Evolutionary conservation across 2,113 vertebrate species (phyloP).

Genomic region (Amblyornis subalaris): DNA sequence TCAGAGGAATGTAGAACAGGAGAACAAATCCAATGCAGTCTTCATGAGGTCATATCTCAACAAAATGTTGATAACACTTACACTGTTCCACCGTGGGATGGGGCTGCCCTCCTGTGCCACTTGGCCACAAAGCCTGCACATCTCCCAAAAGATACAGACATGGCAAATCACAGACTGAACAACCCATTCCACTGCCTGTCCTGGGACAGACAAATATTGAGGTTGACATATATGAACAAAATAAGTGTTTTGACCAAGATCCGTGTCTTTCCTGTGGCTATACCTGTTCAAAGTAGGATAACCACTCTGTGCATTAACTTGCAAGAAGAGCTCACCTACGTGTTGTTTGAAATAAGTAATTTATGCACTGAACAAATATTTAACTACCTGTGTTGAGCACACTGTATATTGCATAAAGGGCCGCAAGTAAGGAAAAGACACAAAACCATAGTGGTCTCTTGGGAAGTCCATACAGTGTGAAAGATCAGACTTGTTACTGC

Average conservation of each 20-base stretch:
- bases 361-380: background rate
- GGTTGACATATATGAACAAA: background rate
- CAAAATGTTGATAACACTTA: background rate
- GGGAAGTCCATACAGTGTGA: fast-evolving
- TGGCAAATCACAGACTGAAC: background rate
- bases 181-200: background rate
- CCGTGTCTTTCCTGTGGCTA: background rate
- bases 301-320: background rate
- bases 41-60: background rate
- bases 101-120: background rate
- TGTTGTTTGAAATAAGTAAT: background rate
- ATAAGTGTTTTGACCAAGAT: fast-evolving
- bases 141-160: fast-evolving
- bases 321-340: background rate
- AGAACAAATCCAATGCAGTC: background rate
- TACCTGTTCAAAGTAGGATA: background rate
- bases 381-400: background rate
- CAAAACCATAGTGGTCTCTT: background rate
- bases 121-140: background rate
- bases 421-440: background rate
- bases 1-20: background rate
- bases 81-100: fast-evolving
- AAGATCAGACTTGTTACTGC: background rate
- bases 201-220: background rate
- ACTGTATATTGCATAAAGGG: background rate